Evolutionary conservation across 2,888 invertebrate species (phyloP).

Genomic region (Cerastis leucographa): DNA sequence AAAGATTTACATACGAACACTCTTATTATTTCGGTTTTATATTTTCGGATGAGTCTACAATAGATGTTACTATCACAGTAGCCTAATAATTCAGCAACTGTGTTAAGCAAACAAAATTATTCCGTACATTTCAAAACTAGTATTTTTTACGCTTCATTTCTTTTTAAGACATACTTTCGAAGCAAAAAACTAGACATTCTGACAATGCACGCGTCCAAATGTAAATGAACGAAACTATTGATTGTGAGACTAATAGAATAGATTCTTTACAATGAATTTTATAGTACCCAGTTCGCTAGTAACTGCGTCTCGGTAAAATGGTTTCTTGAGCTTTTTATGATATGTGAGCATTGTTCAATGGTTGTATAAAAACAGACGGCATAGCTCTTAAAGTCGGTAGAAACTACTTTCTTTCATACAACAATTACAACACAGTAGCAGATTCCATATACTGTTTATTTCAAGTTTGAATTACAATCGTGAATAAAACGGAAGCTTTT

Average conservation of each 20-base stretch:
- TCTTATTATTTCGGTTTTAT: not conserved
- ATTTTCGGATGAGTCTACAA: not conserved
- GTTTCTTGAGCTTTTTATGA: slow-evolving; percentile 38
- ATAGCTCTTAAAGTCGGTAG: not conserved
- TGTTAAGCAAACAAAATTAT: slow-evolving; percentile 16
- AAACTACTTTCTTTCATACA: not conserved
- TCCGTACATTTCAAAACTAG: slow-evolving; percentile 1
- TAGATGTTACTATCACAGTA: not conserved
- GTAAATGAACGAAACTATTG: slow-evolving; percentile 45
- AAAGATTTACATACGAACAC: not conserved
- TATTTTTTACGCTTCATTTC: slow-evolving; percentile 43
- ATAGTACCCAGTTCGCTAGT: slow-evolving; percentile 13
- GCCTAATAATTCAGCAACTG: not conserved
- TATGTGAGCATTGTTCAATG: slow-evolving; percentile 15
- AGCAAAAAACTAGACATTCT: slow-evolving; percentile 51
- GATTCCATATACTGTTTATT: not conserved
- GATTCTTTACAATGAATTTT: slow-evolving; percentile 30
- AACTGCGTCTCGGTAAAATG: slow-evolving; percentile 24
- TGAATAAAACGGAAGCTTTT: slow-evolving; percentile 25
- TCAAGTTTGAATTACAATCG: not conserved
- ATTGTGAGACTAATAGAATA: slow-evolving; percentile 42
- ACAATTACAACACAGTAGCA: not conserved
- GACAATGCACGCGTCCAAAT: slow-evolving; percentile 47
- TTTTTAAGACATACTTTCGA: slow-evolving; percentile 50
- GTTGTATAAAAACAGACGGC: slow-evolving; percentile 10